Conservation (phyloP, 1,140 invertebrate genomes). For the Magallana angulata region DNA sequence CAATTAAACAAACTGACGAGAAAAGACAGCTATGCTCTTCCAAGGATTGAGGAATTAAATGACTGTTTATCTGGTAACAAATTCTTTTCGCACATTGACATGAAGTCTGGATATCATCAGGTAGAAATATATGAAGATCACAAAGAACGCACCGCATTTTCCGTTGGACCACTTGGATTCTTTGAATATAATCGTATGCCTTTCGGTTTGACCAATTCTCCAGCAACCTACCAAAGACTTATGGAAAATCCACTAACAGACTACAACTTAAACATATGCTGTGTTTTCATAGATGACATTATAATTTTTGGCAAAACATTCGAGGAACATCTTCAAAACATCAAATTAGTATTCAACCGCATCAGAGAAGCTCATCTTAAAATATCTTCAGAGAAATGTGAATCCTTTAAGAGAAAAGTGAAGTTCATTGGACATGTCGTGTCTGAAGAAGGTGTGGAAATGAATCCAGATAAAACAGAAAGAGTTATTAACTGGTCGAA, state of each 20-base stretch:
- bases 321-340: conserved; percentile 32
- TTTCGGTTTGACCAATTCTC: conserved; percentile 56
- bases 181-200: conserved; percentile 57
- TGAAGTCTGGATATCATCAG: conserved; percentile 71
- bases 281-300: conserved; percentile 55
- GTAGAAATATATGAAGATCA: conserved; percentile 68
- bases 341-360: conserved; percentile 48
- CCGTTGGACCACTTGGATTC: conserved; percentile 46
- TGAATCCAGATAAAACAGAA: conserved; percentile 67
- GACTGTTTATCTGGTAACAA: conserved; percentile 71
- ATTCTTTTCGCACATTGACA: conserved; percentile 79
- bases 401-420: conserved; percentile 74
- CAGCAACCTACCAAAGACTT: conserved; percentile 64
- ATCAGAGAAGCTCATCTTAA: conserved; percentile 31
- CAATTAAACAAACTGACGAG: conserved; percentile 20
- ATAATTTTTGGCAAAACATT: conserved; percentile 52
- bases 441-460: conserved; percentile 59
- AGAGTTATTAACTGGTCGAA: conserved; percentile 65
- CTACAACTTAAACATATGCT: conserved; percentile 45
- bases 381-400: conserved; percentile 39
- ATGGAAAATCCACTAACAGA: conserved; percentile 59
- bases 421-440: conserved; percentile 66
- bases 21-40: conserved; percentile 81
- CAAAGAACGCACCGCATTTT: conserved; percentile 72
- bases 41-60: conserved; percentile 79